A percentile compares a stretch with the other conserved stretches of the same genome.
These are phyloP conservation scores for Sisyra nigra DNA, from an alignment of 2,888 invertebrate species.

Conservation along the genomic window DNA sequence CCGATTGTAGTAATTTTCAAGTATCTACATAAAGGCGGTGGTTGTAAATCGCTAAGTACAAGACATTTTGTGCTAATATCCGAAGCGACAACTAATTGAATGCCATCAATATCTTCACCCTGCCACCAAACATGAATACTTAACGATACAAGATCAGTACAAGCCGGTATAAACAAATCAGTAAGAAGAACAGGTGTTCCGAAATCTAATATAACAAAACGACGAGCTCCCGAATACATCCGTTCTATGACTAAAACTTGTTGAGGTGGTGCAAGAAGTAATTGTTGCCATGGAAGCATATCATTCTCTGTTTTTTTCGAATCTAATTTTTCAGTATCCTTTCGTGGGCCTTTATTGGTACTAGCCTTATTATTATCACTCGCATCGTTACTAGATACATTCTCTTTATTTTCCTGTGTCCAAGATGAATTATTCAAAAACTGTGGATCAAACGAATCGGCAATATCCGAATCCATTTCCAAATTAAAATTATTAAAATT, in stretches of 20 bases:
- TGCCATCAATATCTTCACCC: slow-evolving; percentile 73
- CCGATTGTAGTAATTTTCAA: slow-evolving; percentile 89
- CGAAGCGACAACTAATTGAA: slow-evolving; percentile 66
- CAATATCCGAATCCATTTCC: no score
- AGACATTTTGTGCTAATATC: slow-evolving; percentile 80
- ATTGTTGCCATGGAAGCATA: slow-evolving; percentile 54
- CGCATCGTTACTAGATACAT: no score
- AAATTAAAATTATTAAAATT: no score
- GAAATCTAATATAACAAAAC: slow-evolving; percentile 84
- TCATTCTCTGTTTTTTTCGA: slow-evolving; percentile 12
- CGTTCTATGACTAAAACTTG: slow-evolving; percentile 75
- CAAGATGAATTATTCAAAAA: no score
- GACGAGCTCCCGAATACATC: slow-evolving; percentile 86
- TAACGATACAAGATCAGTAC: slow-evolving; percentile 66
- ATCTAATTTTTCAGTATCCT: no score
- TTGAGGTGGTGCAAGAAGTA: slow-evolving; percentile 65
- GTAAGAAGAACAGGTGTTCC: slow-evolving; percentile 74
- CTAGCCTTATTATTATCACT: no score
- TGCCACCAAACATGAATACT: slow-evolving; percentile 83
- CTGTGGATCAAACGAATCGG: no score
- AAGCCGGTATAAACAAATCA: slow-evolving; percentile 68
- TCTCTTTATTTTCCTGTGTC: no score
- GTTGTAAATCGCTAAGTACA: slow-evolving; percentile 76
- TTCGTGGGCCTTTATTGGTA: no score
- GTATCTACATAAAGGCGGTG: slow-evolving; percentile 76